phyloP scores from a whole-genome alignment of 1,140 invertebrate species.

The Pantala flavescens region DNA sequence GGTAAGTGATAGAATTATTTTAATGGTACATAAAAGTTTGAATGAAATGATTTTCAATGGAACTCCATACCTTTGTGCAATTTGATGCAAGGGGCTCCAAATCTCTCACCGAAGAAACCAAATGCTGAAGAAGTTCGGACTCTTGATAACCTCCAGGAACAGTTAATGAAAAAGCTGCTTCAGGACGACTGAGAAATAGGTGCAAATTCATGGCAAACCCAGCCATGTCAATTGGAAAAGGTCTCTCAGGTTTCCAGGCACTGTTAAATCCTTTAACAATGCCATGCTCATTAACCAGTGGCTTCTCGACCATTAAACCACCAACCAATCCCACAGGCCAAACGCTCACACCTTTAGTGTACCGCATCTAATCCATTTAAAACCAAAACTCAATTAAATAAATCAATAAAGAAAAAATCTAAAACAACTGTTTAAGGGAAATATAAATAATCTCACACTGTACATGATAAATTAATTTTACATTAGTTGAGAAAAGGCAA shows the following conservation, averaged over 20 bases:
- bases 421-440: too few species aligned
- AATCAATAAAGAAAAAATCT: too few species aligned
- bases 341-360: conserved; percentile 78
- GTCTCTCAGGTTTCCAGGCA: conserved; percentile 75
- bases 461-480: too few species aligned
- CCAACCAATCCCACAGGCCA: conserved; percentile 97
- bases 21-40: too few species aligned
- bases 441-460: too few species aligned
- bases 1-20: too few species aligned
- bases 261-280: conserved; percentile 76
- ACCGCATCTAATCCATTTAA: conserved; percentile 68
- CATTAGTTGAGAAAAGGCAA: too few species aligned
- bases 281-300: conserved; percentile 50
- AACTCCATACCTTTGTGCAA: conserved; percentile 78
- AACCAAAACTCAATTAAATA: too few species aligned
- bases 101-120: conserved; percentile 59
- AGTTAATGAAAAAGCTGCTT: conserved; percentile 35
- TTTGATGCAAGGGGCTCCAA: conserved; percentile 81
- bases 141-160: conserved; percentile 85
- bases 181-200: conserved; percentile 60
- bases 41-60: too few species aligned
- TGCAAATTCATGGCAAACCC: conserved; percentile 90
- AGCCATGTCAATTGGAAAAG: conserved; percentile 97
- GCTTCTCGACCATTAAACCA: conserved; percentile 57
- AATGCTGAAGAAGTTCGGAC: conserved; percentile 73